Percentiles rank a stretch among this genome's conserved stretches.
These are phyloP conservation scores for Thalassaphorura encarpata DNA, from an alignment of 1,140 invertebrate species.

Conservation along the genomic window DNA sequence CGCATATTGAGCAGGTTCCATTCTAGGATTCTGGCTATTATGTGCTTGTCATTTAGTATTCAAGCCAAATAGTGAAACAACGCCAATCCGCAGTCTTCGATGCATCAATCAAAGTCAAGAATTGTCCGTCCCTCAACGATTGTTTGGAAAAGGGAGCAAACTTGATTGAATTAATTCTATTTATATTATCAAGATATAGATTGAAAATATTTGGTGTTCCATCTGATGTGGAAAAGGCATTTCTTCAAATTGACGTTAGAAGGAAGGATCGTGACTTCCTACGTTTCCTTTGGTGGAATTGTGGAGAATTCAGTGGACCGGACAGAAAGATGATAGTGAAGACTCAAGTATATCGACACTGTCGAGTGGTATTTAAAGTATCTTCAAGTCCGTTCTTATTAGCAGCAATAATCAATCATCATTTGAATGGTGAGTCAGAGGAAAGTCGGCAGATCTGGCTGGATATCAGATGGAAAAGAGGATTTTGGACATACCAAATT, in stretches of 20 bases:
- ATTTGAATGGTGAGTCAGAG: background rate
- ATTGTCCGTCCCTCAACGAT: slow-evolving; percentile 35
- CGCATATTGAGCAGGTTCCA: slow-evolving; percentile 18
- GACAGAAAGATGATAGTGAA: background rate
- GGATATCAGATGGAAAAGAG: too few species aligned
- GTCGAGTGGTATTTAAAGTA: slow-evolving; percentile 23
- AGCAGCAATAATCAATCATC: slow-evolving; percentile 16
- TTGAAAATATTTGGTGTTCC: slow-evolving; percentile 35
- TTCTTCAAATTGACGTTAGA: slow-evolving; percentile 36
- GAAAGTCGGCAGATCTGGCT: background rate
- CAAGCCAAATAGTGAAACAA: slow-evolving; percentile 27
- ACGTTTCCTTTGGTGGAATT: slow-evolving; percentile 23
- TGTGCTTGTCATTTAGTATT: slow-evolving; percentile 35
- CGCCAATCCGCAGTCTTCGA: slow-evolving; percentile 36
- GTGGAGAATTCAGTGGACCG: too few species aligned
- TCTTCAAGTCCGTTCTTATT: slow-evolving; percentile 21
- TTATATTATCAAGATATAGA: slow-evolving; percentile 36
- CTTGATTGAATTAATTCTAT: slow-evolving; percentile 37
- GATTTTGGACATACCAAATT: too few species aligned
- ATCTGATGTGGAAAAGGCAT: slow-evolving; percentile 39
- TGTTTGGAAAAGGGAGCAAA: slow-evolving; percentile 37
- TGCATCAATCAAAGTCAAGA: slow-evolving; percentile 28
- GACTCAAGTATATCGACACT: slow-evolving; percentile 16
- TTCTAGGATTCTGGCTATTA: slow-evolving; percentile 27
- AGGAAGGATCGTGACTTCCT: slow-evolving; percentile 32